Percentiles rank a stretch among this genome's conserved stretches.
Conservation (phyloP, 1,140 invertebrate species). For the Cataglyphis hispanica region DNA sequence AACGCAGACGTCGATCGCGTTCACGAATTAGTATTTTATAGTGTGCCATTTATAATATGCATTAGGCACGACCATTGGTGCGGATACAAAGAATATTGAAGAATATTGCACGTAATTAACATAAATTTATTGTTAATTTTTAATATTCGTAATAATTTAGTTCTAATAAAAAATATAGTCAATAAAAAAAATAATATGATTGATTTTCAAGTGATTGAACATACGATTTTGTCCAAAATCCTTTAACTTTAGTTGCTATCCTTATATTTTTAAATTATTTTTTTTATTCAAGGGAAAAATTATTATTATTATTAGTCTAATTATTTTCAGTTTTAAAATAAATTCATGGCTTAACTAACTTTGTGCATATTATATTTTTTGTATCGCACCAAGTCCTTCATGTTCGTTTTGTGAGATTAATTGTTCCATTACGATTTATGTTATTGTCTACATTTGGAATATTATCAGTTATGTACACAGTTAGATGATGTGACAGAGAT, state of each 20-base stretch:
- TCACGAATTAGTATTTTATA: neutral
- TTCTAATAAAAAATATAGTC: neutral
- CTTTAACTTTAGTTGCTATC: neutral
- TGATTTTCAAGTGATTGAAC: neutral
- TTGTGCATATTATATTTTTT: constrained; percentile 19
- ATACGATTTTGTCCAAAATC: neutral
- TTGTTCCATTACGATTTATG: neutral
- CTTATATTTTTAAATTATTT: neutral
- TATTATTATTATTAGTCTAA: too few species aligned
- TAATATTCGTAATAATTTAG: neutral
- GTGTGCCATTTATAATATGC: constrained; percentile 52
- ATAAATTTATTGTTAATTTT: constrained; percentile 1
- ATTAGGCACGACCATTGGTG: constrained; percentile 75
- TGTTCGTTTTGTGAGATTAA: constrained; percentile 4
- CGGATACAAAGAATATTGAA: constrained; percentile 49
- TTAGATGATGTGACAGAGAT: neutral
- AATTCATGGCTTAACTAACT: neutral
- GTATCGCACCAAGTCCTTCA: constrained; percentile 42
- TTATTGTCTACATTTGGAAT: constrained; percentile 39
- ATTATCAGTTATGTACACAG: constrained; percentile 30
- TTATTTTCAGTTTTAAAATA: neutral
- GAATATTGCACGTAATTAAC: constrained; percentile 4
- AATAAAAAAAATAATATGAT: neutral
- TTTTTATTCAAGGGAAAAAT: neutral
- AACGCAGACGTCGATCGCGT: constrained; percentile 59